phyloP scores from a whole-genome alignment of 2,113 vertebrate species.

The Spermophilus dauricus region DNA sequence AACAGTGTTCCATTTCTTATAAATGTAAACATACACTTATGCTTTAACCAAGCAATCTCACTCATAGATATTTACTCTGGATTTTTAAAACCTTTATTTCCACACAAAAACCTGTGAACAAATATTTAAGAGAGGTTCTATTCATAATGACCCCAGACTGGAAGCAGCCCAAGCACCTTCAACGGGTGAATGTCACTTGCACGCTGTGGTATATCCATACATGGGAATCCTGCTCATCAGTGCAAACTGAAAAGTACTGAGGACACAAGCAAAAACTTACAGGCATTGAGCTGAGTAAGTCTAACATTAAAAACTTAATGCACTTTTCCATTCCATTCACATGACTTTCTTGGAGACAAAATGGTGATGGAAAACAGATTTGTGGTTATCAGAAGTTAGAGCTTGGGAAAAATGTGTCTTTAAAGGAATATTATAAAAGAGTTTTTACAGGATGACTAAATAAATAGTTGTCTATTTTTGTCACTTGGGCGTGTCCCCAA shows the following conservation, averaged over 20 bases:
- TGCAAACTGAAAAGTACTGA: background rate
- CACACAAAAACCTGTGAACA: background rate
- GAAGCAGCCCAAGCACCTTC: background rate
- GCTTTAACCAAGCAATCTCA: background rate
- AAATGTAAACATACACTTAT: background rate
- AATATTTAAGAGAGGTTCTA: background rate
- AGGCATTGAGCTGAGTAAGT: background rate
- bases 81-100: background rate
- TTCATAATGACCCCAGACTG: background rate
- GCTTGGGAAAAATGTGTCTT: background rate
- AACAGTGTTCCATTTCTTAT: background rate
- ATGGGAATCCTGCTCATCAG: background rate
- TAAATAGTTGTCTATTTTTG: background rate
- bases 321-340: background rate
- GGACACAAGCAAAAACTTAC: background rate
- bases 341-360: background rate
- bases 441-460: background rate
- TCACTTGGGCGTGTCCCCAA: background rate
- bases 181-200: background rate
- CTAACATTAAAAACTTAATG: background rate
- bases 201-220: background rate
- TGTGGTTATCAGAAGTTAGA: background rate
- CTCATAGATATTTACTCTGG: background rate
- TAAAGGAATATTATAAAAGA: background rate
- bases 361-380: background rate